Evolutionary conservation across 2,888 invertebrate genomes (phyloP), one percentile per base, ranked within the genome.

Genomic region (Drosophila subsilvestris): DNA sequence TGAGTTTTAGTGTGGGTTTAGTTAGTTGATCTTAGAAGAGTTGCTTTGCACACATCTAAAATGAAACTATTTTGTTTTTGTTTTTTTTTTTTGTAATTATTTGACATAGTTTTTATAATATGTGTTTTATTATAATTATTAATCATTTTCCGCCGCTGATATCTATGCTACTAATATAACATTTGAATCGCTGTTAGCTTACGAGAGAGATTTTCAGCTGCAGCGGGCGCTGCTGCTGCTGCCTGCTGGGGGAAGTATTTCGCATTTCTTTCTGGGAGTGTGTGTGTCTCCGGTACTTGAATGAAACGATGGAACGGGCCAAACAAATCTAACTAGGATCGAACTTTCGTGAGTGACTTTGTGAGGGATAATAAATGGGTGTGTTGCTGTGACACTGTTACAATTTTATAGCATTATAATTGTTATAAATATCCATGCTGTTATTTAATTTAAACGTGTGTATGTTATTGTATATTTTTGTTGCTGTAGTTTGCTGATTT

Each of bases 361-460:
- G 63, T 49, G 18, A 45, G 20, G 27, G 53, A 20, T 42, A 37
- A 7, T 37, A 37, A 37, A 53, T 74, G 66, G 44, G 44, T 63
- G 57, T 50, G 57, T 49, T 61, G 69, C 49, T 69, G 59, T 61
- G 60, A 49, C 85, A 79, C 62, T 82, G 86, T 87, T 87, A 83
- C 83, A 87, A 85, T 87, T 87, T 87, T 57, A 78, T 83, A 82
- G 83, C 74, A 71, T 74, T 87, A 85, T 79, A 85, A 71, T 74
- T 85, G 78, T 85, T 79, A 83, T 83, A 83, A 87, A 87, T 83
- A 83, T 85, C 73, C 79, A 73, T 87, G 74, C 74, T 77, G 85
- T 80, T 82, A 73, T 87, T 83, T 78, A 83, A 82, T 83, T 87
- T 85, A 82, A 83, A 85, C 69, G 75, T 73, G 51, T 87, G 85